A percentile compares a stretch with the other conserved stretches of the same genome.
Evolutionary conservation across 2,113 vertebrate genomes (phyloP).

Genomic region (Amazona vittata): DNA sequence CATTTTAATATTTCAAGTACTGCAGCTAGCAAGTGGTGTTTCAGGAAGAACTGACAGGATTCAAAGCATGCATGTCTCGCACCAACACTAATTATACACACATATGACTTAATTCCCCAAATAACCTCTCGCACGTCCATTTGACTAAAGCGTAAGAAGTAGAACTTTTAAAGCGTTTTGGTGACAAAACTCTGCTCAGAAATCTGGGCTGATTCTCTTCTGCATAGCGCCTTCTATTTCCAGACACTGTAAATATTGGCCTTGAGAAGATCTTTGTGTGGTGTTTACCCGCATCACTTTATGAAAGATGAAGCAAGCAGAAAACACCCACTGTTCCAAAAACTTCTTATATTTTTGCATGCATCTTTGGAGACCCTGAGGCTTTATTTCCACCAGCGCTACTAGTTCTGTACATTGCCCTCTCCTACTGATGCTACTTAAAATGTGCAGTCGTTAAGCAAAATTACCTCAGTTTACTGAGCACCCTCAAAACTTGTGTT

Average conservation of each 20-base stretch:
- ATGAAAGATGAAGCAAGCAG: slow-evolving; percentile 4
- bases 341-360: neutral
- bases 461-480: neutral
- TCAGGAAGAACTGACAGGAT: slow-evolving; percentile 38
- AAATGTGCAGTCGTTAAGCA: neutral
- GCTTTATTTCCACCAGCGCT: neutral
- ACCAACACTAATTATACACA: neutral
- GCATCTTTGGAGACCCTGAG: neutral
- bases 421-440: neutral
- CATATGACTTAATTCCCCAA: neutral
- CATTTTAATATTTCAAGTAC: slow-evolving; percentile 52
- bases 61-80: neutral
- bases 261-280: slow-evolving; percentile 7
- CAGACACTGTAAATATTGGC: slow-evolving; percentile 35
- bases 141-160: slow-evolving; percentile 33
- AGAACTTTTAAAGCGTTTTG: slow-evolving; percentile 28
- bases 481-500: neutral
- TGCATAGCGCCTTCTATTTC: slow-evolving; percentile 9
- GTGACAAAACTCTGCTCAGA: slow-evolving; percentile 37
- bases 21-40: slow-evolving; percentile 28
- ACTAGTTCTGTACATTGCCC: neutral
- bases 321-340: neutral
- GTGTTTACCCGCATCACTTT: slow-evolving; percentile 15
- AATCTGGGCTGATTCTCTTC: slow-evolving; percentile 67
- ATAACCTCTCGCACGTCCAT: neutral